Evolutionary conservation across 2,888 invertebrate species (phyloP), one percentile per base, ranked within the genome.

Genomic region (Nymphalis polychloros): DNA sequence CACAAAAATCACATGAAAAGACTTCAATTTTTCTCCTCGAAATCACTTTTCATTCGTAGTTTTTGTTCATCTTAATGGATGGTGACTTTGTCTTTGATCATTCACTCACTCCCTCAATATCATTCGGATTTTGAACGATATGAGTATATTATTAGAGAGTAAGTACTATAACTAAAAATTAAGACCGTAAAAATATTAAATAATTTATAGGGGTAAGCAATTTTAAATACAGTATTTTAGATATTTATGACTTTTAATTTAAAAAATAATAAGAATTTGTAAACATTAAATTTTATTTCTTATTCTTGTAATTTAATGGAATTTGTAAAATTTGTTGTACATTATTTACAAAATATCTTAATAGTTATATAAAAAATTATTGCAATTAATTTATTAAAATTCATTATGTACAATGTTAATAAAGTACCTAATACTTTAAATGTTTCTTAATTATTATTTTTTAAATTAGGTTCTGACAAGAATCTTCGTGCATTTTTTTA

Each of bases 1-100:
- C 91, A 92, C 90, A 89, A 91, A n/a, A 90, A 92, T 90, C 91
- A 91, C 90, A 90, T 90, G 88, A 89, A 92, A 90, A 88, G 87
- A 84, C 86, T 89, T 88, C 85, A 89, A 90, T 88, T 91, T 90
- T 89, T 86, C 88, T 86, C 85, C 84, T 86, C 85, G 85, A 89
- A 90, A 89, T 85, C 89, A 90, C 90, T 90, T 88, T 87, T 89
- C 89, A 88, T 88, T 90, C 88, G 87, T 78, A 86, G 88, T 88
- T 90, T 90, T 89, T 88, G 82, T 87, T 90, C 79, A 79, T 73
- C 75, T 75, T 81, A 80, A 81, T 48, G 64, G 65, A 64, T 57
- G 80, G 81, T 81, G 78, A 76, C 73, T 75, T 78, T 78, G 78
- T 79, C 78, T 76, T 72, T 78, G 77, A 65, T 71, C 67, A 69